Conservation (phyloP, 2,797 vertebrate species). For the Sebastes aleutianus region DNA sequence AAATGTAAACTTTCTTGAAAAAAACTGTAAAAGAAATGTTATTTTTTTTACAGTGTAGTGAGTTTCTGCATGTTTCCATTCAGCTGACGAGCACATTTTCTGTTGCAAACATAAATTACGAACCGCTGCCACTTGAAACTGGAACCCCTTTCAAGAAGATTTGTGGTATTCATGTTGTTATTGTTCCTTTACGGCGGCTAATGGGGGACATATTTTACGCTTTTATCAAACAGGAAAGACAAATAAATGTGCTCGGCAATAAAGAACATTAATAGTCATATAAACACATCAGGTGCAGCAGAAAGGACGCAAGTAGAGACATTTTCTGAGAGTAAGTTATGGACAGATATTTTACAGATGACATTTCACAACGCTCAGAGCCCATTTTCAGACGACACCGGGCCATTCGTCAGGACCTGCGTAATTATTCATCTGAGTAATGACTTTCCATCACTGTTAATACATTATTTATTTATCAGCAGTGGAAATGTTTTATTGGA, state of each 20-base stretch:
- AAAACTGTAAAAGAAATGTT: too few species aligned
- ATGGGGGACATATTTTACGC: conserved; percentile 17
- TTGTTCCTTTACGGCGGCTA: conserved; percentile 20
- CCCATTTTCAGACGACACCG: neutral
- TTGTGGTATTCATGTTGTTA: neutral
- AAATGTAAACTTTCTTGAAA: too few species aligned
- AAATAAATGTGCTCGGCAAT: neutral
- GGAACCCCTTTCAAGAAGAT: conserved; percentile 4
- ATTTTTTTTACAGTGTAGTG: too few species aligned
- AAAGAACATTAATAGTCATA: neutral
- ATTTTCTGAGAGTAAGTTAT: neutral
- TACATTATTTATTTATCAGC: neutral
- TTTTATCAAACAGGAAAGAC: conserved; percentile 20
- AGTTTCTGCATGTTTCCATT: neutral
- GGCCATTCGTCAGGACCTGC: conserved; percentile 1
- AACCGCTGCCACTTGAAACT: conserved; percentile 4
- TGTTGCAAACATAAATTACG: conserved; percentile 1
- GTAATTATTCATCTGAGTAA: conserved; percentile 6
- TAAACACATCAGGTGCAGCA: neutral
- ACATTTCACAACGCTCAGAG: conserved; percentile 6
- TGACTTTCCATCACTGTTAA: neutral
- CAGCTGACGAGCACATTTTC: neutral
- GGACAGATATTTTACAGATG: conserved; percentile 2
- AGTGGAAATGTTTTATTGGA: neutral
- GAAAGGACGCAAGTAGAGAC: neutral